Evolutionary conservation across 2,888 invertebrate genomes (phyloP).

Genomic region (Acronicta alni): DNA sequence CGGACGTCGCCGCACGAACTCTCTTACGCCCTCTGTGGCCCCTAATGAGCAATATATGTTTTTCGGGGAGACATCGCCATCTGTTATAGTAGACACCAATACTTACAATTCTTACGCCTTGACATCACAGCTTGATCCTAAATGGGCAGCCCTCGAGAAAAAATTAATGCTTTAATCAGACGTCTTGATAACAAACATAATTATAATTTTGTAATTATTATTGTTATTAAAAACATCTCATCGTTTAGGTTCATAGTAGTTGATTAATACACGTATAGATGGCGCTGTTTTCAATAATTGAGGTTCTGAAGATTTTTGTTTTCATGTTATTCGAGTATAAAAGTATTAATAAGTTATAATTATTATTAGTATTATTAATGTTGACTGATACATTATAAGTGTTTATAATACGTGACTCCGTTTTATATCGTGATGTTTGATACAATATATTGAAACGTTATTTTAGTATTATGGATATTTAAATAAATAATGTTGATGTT

Average conservation of each 20-base stretch:
- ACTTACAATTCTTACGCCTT: conserved; percentile 34
- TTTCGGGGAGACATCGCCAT: conserved; percentile 60
- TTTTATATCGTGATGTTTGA: conserved; percentile 38
- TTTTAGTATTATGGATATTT: conserved; percentile 26
- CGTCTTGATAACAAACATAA: conserved; percentile 37
- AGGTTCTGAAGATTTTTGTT: conserved; percentile 22
- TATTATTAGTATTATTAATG: conserved; percentile 36
- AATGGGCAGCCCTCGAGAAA: conserved; percentile 79
- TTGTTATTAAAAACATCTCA: conserved; percentile 16
- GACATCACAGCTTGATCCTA: conserved; percentile 68
- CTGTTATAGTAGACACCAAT: conserved; percentile 51
- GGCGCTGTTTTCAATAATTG: conserved; percentile 41
- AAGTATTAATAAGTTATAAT: conserved; percentile 31
- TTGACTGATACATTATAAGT: conserved; percentile 54
- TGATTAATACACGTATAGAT: conserved; percentile 44
- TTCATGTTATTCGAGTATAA: conserved; percentile 43
- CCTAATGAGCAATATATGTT: conserved; percentile 50
- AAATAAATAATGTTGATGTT: conserved; percentile 35
- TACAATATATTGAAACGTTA: conserved; percentile 22
- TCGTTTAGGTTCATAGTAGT: conserved; percentile 18
- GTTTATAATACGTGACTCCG: conserved; percentile 56
- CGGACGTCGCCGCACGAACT: conserved; percentile 64
- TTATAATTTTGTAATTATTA: conserved; percentile 42
- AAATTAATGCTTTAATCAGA: conserved; percentile 68
- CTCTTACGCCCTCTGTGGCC: conserved; percentile 24